These are phyloP conservation scores for Rousettus madagascariensis DNA, from an alignment of 2,797 vertebrate species.

Conservation along the genomic window DNA sequence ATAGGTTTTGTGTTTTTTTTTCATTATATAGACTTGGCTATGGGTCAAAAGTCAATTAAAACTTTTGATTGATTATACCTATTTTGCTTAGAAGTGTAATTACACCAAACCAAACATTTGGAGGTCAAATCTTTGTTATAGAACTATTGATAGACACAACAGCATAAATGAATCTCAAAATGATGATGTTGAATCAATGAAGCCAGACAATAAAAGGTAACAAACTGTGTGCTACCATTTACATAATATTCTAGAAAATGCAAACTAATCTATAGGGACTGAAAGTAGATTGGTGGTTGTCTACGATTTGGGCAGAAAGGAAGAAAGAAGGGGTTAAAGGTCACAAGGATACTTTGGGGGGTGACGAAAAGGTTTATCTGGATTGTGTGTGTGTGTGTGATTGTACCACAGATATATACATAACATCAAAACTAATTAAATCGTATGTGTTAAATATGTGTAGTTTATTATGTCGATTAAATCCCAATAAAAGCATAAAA, in stretches of 20 bases:
- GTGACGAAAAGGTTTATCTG: neutral
- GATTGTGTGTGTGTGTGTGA: neutral
- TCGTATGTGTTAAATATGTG: neutral
- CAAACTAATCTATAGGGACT: neutral
- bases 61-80: constrained; percentile 33
- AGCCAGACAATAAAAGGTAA: neutral
- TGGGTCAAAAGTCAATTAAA: constrained; percentile 46
- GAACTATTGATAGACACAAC: neutral
- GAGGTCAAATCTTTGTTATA: constrained; percentile 28
- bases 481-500: neutral
- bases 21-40: constrained; percentile 31
- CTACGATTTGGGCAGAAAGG: neutral
- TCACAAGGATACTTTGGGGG: neutral
- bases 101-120: constrained; percentile 13
- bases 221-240: neutral
- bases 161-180: constrained; percentile 43
- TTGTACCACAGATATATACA: neutral
- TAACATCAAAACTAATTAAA: neutral
- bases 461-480: neutral
- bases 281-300: neutral
- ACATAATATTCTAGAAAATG: constrained; percentile 9
- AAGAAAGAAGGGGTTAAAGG: neutral
- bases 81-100: constrained; percentile 40
- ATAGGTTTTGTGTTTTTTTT: neutral
- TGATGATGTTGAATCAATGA: neutral